Evolutionary conservation across 2,888 invertebrate species (phyloP), one percentile per base, ranked within the genome.

Genomic region (Leptogaster cylindrica): DNA sequence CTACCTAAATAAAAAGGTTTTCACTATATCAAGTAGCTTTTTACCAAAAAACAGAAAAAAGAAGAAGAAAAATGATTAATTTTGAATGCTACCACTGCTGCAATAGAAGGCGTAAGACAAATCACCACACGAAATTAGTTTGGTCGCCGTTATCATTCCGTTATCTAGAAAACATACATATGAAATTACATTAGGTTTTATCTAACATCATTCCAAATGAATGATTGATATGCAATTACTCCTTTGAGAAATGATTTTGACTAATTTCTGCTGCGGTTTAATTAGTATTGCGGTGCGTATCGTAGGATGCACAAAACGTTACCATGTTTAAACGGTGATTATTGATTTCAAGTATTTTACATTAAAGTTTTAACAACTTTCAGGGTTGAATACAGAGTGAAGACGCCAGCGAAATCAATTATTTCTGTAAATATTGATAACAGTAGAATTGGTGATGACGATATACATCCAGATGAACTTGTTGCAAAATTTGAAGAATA

Each of bases 401-500:
- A 80, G 69, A 70, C 76, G 18, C 71, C 76, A 5, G 73, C 77
- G 48, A 75, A 75, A 52, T 69, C 76, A 14, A 71, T 74, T 10
- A 55, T 68, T 41, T 68, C 71, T 20, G 39, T 65, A 18, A 65
- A 70, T 66, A 67, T 68, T 14, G 67, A 50, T 20, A 65, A 68
- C 28, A 28, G 28, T 18, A 8, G 25, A 44, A 25, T 83, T 71
- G 81, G 76, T 39, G 83, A 83, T 72, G 76, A 76, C 36, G 68
- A 69, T 16, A 36, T 25, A 50, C 48, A 58, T 18, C 51, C 83
- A 1, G 82, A 86, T 67, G 83, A 83, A 70, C 82, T 82, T 55
- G 78, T 77, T 14, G 77, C 79, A 64, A 81, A 83, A 69, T 85
- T 83, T 74, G 91, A 90, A 74, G 84, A 87, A 70, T 89, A 89